phyloP scores from a whole-genome alignment of 2,888 invertebrate species.

The Nephrotoma appendiculata region DNA sequence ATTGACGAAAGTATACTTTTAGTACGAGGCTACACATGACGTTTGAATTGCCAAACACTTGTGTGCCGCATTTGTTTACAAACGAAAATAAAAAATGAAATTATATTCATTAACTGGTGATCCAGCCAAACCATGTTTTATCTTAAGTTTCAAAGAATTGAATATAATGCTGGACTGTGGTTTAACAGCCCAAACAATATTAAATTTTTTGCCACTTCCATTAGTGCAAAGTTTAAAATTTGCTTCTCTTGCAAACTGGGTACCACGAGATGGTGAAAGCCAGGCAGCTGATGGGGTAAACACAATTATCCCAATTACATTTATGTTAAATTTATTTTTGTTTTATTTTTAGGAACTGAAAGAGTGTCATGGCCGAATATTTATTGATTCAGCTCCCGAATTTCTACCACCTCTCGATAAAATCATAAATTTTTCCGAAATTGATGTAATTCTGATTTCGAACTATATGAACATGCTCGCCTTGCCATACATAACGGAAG shows the following conservation, averaged over 20 bases:
- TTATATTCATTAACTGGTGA: constrained; percentile 77
- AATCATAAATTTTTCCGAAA: constrained; percentile 77
- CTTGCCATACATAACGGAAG: constrained; percentile 89
- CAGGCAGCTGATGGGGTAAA: constrained; percentile 51
- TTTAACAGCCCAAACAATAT: constrained; percentile 74
- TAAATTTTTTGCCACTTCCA: constrained; percentile 82
- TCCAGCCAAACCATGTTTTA: constrained; percentile 86
- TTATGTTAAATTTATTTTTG: constrained; percentile 7
- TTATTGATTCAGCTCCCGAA: constrained; percentile 89
- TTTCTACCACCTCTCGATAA: constrained; percentile 81
- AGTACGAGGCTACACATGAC: no score
- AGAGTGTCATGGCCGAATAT: constrained; percentile 78
- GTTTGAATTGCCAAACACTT: no score
- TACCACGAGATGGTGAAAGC: constrained; percentile 61
- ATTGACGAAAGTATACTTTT: no score
- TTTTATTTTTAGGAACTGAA: constrained; percentile 47
- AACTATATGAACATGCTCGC: constrained; percentile 95
- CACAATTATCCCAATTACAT: constrained; percentile 12
- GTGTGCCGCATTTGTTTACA: neutral
- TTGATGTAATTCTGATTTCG: constrained; percentile 92
- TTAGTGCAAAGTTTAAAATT: constrained; percentile 68
- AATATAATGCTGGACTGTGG: constrained; percentile 92
- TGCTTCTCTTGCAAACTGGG: constrained; percentile 61
- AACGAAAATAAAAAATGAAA: neutral
- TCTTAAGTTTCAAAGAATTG: constrained; percentile 83